Base-by-base conservation (phyloP, 2,888 invertebrate genomes). In the Nephrotoma flavescens region DNA sequence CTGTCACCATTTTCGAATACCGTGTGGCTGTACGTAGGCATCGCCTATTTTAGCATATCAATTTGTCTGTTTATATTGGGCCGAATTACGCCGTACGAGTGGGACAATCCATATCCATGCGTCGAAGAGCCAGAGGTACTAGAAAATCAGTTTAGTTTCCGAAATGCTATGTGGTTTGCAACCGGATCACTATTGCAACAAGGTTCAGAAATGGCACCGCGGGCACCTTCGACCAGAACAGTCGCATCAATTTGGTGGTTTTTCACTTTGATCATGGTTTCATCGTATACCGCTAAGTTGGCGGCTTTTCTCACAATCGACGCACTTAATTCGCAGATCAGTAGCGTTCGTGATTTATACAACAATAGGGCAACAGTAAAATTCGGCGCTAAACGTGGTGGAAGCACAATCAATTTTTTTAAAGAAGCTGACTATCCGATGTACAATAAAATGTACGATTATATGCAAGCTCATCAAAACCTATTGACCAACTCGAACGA, bases 201-300 rank as follows among this genome's bases (percentile, higher is more conserved):
- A 90, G 97, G 97, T 42, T 95, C 96, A 7, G 97, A 97, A 91
- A 94, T 97, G 89, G 96, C 96, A 1, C 97, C 97, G 0, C 96
- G 97, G 89, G 97, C 97, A 7, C 95, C 96, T 15, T 97, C 97
- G 0, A 98, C 97, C 0, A 93, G 98, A 87, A 95, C 97, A 92
- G 95, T 97, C 11, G 97, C 97, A 4, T 96, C 96, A 87, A 94
- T 95, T 89, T 96, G 96, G 97, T 97, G 96, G 96, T 97, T 97
- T 90, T 97, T 97, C 90, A 96, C 96, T 0, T 92, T 97, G 84
- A 97, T 97, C 89, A 88, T 92, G 87, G 92, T 96, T 0, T 94
- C 95, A 0, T 97, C 97, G 0, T 98, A 98, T 90, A 97, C 97
- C 0, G 97, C 97, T 9, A 97, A 98, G 91, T 92, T 98, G 88